Conservation (phyloP, 2,797 vertebrate genomes). For the Pipistrellus kuhlii region DNA sequence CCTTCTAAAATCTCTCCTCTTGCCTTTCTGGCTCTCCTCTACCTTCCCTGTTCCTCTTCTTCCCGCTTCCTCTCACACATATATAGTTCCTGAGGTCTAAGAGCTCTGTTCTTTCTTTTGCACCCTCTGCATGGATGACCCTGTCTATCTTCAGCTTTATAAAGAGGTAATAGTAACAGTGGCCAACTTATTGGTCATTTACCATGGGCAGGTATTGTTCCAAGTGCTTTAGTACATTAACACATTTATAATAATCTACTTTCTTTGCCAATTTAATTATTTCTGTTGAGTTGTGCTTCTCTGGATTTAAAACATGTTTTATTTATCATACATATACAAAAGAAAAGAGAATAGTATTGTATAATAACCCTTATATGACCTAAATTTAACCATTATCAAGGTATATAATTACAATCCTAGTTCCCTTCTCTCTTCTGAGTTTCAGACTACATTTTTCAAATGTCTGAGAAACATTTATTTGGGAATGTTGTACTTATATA, state of each 20-base stretch:
- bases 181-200: neutral
- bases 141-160: neutral
- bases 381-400: neutral
- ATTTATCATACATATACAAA: neutral
- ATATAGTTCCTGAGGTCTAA: neutral
- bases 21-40: neutral
- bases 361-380: neutral
- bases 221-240: neutral
- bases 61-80: neutral
- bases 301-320: neutral
- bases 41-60: neutral
- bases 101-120: neutral
- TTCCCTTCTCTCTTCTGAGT: neutral
- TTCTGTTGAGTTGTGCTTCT: conserved; percentile 22
- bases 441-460: neutral
- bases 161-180: neutral
- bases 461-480: neutral
- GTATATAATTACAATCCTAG: neutral
- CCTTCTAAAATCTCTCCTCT: neutral
- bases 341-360: neutral
- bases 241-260: neutral
- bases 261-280: conserved; percentile 19
- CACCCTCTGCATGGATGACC: neutral
- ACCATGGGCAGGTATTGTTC: neutral
- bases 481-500: neutral